Conservation (phyloP, 1,140 invertebrate species). For the Coelopa frigida region DNA sequence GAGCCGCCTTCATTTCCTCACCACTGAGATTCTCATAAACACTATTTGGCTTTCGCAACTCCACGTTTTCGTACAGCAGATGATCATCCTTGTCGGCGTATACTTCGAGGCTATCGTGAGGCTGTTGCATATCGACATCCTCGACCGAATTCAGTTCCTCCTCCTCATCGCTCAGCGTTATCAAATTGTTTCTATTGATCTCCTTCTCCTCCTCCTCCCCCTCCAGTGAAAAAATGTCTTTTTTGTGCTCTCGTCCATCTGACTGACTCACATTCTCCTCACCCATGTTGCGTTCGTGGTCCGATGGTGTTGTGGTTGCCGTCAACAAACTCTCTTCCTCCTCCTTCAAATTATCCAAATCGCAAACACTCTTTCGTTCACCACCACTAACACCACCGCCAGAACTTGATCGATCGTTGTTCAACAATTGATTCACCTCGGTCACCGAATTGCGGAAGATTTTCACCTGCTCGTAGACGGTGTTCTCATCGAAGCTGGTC, state of each 20-base stretch:
- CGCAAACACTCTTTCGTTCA: too few species aligned
- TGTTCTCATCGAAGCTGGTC: conserved; percentile 43
- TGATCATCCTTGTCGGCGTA: conserved; percentile 14
- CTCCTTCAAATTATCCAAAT: conserved; percentile 6
- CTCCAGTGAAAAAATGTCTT: too few species aligned
- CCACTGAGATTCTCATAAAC: conserved; percentile 49
- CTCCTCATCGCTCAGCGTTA: conserved; percentile 7
- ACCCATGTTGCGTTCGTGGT: neutral
- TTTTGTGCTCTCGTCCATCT: too few species aligned
- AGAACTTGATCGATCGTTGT: conserved; percentile 15
- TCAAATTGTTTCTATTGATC: neutral
- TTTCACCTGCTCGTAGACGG: conserved; percentile 68
- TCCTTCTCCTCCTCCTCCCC: too few species aligned
- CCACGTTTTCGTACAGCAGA: conserved; percentile 42
- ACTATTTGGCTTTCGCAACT: conserved; percentile 43
- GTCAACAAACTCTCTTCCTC: too few species aligned
- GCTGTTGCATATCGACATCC: too few species aligned
- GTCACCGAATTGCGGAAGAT: conserved; percentile 64
- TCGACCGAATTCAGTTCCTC: too few species aligned
- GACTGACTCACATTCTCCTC: too few species aligned
- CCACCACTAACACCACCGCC: conserved; percentile 39
- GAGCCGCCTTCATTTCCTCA: conserved; percentile 34
- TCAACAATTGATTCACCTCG: conserved; percentile 60
- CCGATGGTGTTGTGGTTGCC: neutral
- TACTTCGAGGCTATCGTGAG: too few species aligned